Evolutionary conservation across 2,797 vertebrate species (phyloP), one percentile per base, ranked within the genome.

Genomic region (Eupleurogrammus muticus): DNA sequence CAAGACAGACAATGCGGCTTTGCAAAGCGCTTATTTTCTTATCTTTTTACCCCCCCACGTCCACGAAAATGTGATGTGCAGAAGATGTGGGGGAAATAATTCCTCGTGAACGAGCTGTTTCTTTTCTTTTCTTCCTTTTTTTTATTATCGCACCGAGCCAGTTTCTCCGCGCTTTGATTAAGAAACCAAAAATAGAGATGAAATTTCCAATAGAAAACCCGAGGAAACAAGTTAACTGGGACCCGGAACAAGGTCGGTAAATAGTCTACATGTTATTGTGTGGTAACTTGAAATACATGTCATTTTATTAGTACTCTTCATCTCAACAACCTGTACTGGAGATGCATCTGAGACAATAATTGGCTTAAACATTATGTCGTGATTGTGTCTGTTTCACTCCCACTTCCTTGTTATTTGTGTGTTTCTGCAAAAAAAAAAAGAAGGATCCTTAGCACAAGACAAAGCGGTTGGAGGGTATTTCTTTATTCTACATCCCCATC

Each of bases 201-300:
- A 99, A 98, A 98, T 99, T 99, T 95, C 97, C 97, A 94, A 94
- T 98, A 81, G 97, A 99, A 92, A 97, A 91, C 89, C 97, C 95
- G 83, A 95, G 95, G 84, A 99, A 99, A 94, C 96, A 99, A 94
- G 97, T 98, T 90, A 98, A 98, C 93, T 98, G 96, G 96, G 96
- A 98, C 89, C 96, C 95, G 0, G 88, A 93, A 68, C 94, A 97
- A 99, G 98, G 98, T 99, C 91, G 90, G 98, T 97, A 83, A 65
- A 65, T 81, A 49, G 75, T 69, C 68, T 75, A 59, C 1, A 16
- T 40, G 8, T 72, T 57, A 19, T 36, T 48, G 7, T 52, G 21
- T 28, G 0, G 40, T 38, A 32, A 79, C 38, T 68, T 81, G 14
- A 23, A 9, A 61, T 49, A 8, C 35, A 2, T 62, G 5, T 21